phyloP scores from a whole-genome alignment of 92 coral and sea anemone genomes.

The Umimayanthus kanabou region DNA sequence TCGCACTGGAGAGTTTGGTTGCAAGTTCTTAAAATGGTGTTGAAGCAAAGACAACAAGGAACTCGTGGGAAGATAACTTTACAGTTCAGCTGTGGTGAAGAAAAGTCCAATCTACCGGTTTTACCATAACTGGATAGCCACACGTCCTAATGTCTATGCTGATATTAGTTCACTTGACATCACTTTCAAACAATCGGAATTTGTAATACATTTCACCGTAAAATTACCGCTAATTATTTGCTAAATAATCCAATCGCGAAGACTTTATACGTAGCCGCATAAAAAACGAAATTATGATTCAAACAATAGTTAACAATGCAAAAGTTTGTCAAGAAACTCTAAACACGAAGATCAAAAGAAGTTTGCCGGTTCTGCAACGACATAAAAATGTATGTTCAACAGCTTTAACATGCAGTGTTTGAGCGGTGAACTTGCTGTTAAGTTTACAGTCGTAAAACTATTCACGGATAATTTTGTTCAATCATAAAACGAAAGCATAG shows the following conservation, averaged over 20 bases:
- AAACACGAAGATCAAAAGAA: background rate
- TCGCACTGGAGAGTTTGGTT: too few relatives aligned
- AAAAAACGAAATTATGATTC: background rate
- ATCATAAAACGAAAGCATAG: background rate
- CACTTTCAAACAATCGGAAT: background rate
- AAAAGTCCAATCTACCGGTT: slow-evolving; percentile 16
- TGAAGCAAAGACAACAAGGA: background rate
- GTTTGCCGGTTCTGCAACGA: slow-evolving; percentile 4
- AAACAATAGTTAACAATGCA: background rate
- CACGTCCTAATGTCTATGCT: background rate
- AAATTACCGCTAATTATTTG: slow-evolving; percentile 12
- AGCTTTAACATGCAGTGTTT: too few relatives aligned
- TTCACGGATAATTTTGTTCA: background rate
- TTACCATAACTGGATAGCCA: slow-evolving; percentile 43
- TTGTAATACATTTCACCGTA: slow-evolving; percentile 19
- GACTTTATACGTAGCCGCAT: background rate
- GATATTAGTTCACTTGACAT: slow-evolving; percentile 11
- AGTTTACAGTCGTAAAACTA: background rate
- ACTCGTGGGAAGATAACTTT: background rate
- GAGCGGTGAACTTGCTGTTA: too few relatives aligned
- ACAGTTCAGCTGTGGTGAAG: background rate
- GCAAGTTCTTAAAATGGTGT: background rate
- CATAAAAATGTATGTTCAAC: too few relatives aligned
- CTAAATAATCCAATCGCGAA: background rate
- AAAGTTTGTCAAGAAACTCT: slow-evolving; percentile 5